phyloP scores from a whole-genome alignment of 1,140 invertebrate species.

The Campoletis sonorensis region DNA sequence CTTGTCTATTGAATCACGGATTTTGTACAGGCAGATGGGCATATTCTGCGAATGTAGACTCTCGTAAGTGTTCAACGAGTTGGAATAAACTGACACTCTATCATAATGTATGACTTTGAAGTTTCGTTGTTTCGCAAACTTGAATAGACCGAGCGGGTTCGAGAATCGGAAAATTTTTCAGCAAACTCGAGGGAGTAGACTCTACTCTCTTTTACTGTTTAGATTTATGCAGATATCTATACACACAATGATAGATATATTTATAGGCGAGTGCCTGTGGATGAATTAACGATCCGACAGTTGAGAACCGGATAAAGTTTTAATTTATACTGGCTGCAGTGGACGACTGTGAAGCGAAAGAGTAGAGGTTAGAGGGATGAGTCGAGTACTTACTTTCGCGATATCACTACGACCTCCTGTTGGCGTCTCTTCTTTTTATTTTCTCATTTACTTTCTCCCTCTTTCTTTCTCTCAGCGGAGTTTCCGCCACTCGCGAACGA shows the following conservation, averaged over 20 bases:
- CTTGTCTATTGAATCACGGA: slow-evolving; percentile 23
- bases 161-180: slow-evolving; percentile 23
- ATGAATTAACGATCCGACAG: slow-evolving; percentile 63
- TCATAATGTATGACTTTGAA: slow-evolving; percentile 28
- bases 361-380: not conserved
- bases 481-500: slow-evolving; percentile 23
- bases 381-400: slow-evolving; percentile 37
- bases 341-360: slow-evolving; percentile 38
- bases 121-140: slow-evolving; percentile 42
- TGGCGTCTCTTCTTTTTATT: not conserved
- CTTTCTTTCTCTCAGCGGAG: slow-evolving; percentile 17
- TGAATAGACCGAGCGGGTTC: not conserved
- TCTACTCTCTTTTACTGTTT: not conserved
- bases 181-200: slow-evolving; percentile 6
- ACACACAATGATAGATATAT: slow-evolving; percentile 51
- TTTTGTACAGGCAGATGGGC: not conserved
- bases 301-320: slow-evolving; percentile 57
- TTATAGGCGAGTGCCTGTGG: slow-evolving; percentile 55
- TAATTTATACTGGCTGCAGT: slow-evolving; percentile 63
- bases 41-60: not conserved
- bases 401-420: slow-evolving; percentile 42
- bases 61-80: slow-evolving; percentile 1
- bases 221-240: not conserved
- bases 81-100: slow-evolving; percentile 26
- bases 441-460: not conserved